Conservation (phyloP, 2,113 vertebrate species). For the Centrocercus urophasianus region DNA sequence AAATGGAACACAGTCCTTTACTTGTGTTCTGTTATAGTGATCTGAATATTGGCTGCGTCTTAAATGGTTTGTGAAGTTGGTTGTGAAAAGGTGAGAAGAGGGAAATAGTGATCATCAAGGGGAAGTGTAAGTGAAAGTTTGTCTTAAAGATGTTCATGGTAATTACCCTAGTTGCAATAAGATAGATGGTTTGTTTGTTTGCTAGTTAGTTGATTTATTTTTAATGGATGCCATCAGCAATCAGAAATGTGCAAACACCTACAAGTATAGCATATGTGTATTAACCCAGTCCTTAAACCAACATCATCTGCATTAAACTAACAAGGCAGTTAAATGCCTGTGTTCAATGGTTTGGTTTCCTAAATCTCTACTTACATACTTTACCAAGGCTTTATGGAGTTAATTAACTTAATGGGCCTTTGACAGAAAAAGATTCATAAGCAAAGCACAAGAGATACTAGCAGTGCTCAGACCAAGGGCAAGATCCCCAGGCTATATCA, state of each 20-base stretch:
- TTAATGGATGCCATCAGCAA: background rate
- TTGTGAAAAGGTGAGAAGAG: background rate
- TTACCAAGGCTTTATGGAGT: background rate
- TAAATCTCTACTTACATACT: background rate
- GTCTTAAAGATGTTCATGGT: background rate
- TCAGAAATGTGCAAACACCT: background rate
- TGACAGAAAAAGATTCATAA: background rate
- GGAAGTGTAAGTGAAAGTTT: background rate
- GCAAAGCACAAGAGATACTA: background rate
- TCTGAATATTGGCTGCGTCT: background rate
- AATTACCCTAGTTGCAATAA: background rate
- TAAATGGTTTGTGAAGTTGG: background rate
- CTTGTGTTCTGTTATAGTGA: background rate
- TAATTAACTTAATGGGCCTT: background rate
- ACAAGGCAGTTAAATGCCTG: background rate
- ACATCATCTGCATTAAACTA: background rate
- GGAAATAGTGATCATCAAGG: accelerated
- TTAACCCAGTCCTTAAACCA: background rate
- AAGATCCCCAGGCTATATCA: background rate
- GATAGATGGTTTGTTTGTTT: background rate
- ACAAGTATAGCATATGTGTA: no score
- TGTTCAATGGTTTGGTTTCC: background rate
- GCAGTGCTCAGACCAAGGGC: background rate
- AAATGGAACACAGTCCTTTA: background rate
- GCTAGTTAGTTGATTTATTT: background rate